Percentiles rank a stretch among this genome's conserved stretches.
Evolutionary conservation across 2,797 vertebrate species (phyloP).

Genomic region (Leptoclinus maculatus): DNA sequence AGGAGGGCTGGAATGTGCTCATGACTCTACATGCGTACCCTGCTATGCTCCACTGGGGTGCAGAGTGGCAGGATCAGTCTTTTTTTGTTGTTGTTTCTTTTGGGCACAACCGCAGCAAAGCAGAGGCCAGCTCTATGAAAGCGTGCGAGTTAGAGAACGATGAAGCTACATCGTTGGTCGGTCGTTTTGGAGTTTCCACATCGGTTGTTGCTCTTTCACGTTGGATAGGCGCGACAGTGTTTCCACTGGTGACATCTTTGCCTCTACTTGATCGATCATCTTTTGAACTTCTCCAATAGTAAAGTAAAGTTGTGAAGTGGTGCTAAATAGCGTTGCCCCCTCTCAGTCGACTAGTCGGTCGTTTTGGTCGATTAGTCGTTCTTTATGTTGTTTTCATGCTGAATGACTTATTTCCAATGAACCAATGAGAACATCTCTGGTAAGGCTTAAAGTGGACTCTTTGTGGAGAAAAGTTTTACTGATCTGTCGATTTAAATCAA

Average conservation of each 20-base stretch:
- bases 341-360: background rate
- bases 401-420: background rate
- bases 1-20: constrained; percentile 74
- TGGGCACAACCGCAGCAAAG: background rate
- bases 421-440: background rate
- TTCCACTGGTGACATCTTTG: background rate
- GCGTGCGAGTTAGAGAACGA: background rate
- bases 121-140: background rate
- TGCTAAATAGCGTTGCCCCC: too few relatives aligned
- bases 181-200: background rate
- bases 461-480: background rate
- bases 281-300: background rate
- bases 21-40: constrained; percentile 70
- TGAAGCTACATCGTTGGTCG: background rate
- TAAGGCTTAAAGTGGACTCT: background rate
- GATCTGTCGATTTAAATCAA: background rate
- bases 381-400: background rate
- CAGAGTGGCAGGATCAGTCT: constrained; percentile 53
- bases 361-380: background rate
- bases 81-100: constrained; percentile 6
- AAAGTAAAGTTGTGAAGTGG: background rate
- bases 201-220: background rate
- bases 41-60: constrained; percentile 61
- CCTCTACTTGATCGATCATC: background rate
- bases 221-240: background rate